Evolutionary conservation across 1,140 invertebrate genomes (phyloP).

Genomic region (Mya arenaria): DNA sequence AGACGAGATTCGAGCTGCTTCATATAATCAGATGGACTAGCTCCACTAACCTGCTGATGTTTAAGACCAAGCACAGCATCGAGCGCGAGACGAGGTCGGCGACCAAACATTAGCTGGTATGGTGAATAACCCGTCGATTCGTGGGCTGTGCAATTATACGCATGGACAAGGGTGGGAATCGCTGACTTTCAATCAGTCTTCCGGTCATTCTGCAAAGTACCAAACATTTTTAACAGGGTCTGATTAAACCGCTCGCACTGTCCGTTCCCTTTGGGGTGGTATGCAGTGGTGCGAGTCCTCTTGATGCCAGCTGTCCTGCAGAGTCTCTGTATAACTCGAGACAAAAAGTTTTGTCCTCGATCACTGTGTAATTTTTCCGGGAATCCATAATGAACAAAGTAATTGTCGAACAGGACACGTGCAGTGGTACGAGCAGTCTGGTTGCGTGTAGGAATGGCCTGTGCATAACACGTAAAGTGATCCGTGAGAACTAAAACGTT

Average conservation of each 20-base stretch:
- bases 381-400: conserved; percentile 35
- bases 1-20: neutral
- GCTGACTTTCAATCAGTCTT: conserved; percentile 8
- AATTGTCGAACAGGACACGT: conserved; percentile 32
- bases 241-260: neutral
- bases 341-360: conserved; percentile 6
- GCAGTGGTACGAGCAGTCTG: conserved; percentile 34
- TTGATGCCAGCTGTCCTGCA: neutral
- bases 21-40: neutral
- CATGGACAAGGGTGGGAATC: conserved; percentile 5
- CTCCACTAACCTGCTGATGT: neutral
- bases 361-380: conserved; percentile 23
- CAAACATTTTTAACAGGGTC: neutral
- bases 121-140: conserved; percentile 29
- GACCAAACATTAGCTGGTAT: conserved; percentile 33
- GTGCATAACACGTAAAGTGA: conserved; percentile 34
- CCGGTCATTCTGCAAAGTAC: neutral
- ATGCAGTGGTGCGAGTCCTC: neutral
- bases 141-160: conserved; percentile 36
- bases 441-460: conserved; percentile 35
- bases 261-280: neutral
- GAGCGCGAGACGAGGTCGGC: conserved; percentile 26
- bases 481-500: conserved; percentile 29
- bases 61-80: conserved; percentile 6
- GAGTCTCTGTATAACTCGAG: neutral